Evolutionary conservation across 2,113 vertebrate species (phyloP), one percentile per base, ranked within the genome.

Genomic region (Gallinago paraguaiae): DNA sequence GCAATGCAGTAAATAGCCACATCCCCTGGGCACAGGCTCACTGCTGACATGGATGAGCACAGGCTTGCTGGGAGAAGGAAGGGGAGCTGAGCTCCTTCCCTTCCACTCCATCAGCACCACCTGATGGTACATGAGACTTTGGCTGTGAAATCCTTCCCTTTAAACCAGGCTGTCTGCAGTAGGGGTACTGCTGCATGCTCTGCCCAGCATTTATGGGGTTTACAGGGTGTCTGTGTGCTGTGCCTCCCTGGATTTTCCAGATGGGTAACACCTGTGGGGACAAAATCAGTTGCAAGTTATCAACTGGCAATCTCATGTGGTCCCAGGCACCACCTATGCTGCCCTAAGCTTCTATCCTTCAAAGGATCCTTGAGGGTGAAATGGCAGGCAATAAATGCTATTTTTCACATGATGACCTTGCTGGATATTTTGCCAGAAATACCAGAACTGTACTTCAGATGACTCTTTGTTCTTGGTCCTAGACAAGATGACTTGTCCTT

Each of bases 331-430:
- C 37, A 11, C 0, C 1, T 27, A 5, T 5, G 2, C 56, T 79
- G n/a, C 28, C 25, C 30, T 39, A 51, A 79, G 67, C 14, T 74
- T 79, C 69, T 22, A 22, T 64, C 30, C 33, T 72, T 18, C 18
- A 46, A 17, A 8, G 13, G 23, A 43, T 1, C 2, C 6, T 23
- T 30, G 13, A 50, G 43, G 46, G 37, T 54, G 39, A 43, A 46
- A 10, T 24, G 7, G 23, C 3, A 56, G 30, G 43, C 1, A 10
- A 8, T 10, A 5, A 3, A 6, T 70, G 10, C 2, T 48, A 0
- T 7, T 41, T 51, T 65, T 20, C 3, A 2, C 0, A 0, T 1
- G 0, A 3, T 60, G 31, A 17, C 1, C 18, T 82, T 75, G 8
- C 4, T 71, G 50, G 6, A 6, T 35, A 0, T 71, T 76, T 64